These are phyloP conservation scores for Thunnus maccoyii DNA, from an alignment of 2,113 vertebrate genomes.

Conservation along the genomic window DNA sequence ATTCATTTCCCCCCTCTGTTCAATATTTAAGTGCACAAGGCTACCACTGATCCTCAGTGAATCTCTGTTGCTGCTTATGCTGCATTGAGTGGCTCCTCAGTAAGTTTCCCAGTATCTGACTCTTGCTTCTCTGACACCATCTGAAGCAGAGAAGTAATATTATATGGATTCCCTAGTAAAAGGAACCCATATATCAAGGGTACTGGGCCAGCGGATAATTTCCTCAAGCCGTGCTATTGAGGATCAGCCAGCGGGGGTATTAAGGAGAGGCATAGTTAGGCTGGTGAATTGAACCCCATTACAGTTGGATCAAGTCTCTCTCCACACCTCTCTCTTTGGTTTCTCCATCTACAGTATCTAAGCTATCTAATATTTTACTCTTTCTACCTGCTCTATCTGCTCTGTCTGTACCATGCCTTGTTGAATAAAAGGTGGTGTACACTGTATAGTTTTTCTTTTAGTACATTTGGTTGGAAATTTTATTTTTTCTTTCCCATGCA, in stretches of 20 bases:
- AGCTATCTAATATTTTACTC: background rate
- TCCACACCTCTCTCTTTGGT: background rate
- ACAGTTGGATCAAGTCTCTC: constrained; percentile 58
- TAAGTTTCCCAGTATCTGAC: constrained; percentile 55
- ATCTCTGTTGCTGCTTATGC: constrained; percentile 42
- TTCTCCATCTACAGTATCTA: constrained; percentile 17
- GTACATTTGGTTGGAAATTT: background rate
- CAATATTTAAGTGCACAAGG: constrained; percentile 65
- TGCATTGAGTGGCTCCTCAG: constrained; percentile 42
- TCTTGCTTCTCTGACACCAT: constrained; percentile 30
- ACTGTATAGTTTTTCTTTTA: background rate
- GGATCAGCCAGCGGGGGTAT: constrained; percentile 52
- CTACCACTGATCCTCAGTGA: constrained; percentile 43
- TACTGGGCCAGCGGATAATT: constrained; percentile 51
- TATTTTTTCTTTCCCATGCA: background rate
- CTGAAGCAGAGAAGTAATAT: constrained; percentile 42
- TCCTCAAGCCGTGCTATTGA: constrained; percentile 46
- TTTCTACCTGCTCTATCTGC: background rate
- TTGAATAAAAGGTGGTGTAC: background rate
- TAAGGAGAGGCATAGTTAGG: constrained; percentile 32
- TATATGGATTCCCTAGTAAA: constrained; percentile 54
- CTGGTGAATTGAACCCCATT: constrained; percentile 68
- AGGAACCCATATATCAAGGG: constrained; percentile 53
- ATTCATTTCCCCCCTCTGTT: constrained; percentile 64
- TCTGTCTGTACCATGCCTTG: background rate